Conservation (phyloP, 2,113 vertebrate species). For the Megaleporinus macrocephalus region DNA sequence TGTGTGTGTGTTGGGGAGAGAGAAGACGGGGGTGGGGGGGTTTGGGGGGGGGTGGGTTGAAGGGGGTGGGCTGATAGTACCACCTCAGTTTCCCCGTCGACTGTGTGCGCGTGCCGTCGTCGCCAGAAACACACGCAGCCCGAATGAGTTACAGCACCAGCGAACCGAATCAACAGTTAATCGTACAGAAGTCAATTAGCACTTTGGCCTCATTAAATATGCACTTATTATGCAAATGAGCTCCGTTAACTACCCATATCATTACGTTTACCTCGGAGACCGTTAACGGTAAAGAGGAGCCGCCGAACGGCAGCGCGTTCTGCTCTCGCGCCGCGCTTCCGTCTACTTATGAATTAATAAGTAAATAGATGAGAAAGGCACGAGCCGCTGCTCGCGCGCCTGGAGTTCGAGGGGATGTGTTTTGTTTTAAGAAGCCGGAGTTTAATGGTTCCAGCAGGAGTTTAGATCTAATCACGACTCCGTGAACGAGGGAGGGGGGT, state of each 20-base stretch:
- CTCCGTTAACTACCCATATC: constrained; percentile 22
- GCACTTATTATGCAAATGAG: constrained; percentile 54
- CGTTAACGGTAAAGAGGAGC: constrained; percentile 6
- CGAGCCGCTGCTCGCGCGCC: neutral
- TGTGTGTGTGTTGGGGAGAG: neutral
- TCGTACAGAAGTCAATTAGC: constrained; percentile 17
- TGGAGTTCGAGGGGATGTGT: neutral
- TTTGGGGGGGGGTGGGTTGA: neutral
- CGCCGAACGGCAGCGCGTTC: neutral
- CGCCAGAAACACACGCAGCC: neutral
- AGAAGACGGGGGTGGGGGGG: neutral
- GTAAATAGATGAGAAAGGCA: constrained; percentile 10
- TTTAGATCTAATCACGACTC: constrained; percentile 42
- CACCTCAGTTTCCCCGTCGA: constrained; percentile 9
- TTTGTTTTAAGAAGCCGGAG: neutral
- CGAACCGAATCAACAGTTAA: constrained; percentile 11
- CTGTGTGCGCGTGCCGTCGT: neutral
- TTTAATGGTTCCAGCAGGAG: constrained; percentile 20
- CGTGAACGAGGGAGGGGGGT: neutral
- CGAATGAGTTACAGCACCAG: neutral
- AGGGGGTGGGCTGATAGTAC: neutral
- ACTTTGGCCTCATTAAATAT: constrained; percentile 49
- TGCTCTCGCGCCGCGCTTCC: neutral
- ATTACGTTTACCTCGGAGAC: constrained; percentile 51
- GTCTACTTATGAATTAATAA: neutral